Evolutionary conservation across 2,113 vertebrate species (phyloP), one percentile per base, ranked within the genome.

Genomic region (Rhinolophus ferrumequinum): DNA sequence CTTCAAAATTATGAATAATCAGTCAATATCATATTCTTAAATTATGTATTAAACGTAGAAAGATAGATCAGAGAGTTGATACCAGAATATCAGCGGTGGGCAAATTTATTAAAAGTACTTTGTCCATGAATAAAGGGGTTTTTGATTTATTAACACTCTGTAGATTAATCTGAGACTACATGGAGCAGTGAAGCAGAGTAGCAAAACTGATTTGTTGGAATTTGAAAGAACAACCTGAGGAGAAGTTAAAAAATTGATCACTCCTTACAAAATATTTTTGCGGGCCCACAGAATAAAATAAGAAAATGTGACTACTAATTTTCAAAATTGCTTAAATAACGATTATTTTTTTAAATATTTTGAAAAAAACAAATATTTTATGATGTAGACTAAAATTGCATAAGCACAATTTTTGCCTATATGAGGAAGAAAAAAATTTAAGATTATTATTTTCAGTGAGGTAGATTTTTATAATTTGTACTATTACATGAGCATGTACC

Each of bases 91-190:
- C 97, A 97, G 96, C 94, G 97, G 90, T 91, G 76, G 93, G 81
- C 95, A 98, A 98, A 98, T 96, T 98, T 97, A 97, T 95, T 98
- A 94, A 97, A 97, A 91, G 72, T 93, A 92, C 84, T 97, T 97
- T 93, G 94, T 98, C 87, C 90, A 93, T 94, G 95, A 98, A 97
- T 97, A 97, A 98, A 97, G 96, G 69, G 97, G 82, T 96, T 98
- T 97, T 97, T 98, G 97, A 98, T 98, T 98, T 98, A 98, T 97
- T 97, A 97, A 98, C 96, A 96, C 54, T 92, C 93, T 83, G 73
- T 79, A 97, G 88, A 98, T 98, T 98, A 98, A 98, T 98, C 94
- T 93, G 75, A 98, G 56, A 93, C 80, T 86, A 97, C 94, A 97
- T 6, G 87, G 72, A 97, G 16, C 77, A 96, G 11, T 38, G 84